Base-by-base conservation (phyloP, 1,140 invertebrate species). In the Leptinotarsa undecemlineata region DNA sequence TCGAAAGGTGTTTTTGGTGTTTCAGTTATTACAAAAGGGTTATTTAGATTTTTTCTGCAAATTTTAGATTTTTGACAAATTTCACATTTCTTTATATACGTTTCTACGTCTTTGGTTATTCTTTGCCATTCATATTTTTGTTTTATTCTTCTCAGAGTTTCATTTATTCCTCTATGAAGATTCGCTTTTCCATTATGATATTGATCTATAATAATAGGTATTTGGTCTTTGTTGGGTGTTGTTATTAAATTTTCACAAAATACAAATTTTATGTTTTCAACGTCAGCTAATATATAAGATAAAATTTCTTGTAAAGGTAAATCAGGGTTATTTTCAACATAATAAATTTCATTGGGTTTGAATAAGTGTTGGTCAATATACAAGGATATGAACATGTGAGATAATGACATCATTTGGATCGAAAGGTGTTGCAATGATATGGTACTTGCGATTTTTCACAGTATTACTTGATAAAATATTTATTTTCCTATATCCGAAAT, bases 1-100 rank as follows among this genome's bases (percentile, higher is more conserved):
- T 73, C 71, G 48, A 73, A 76, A 60, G 74, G 70, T 42, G 71
- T 67, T 67, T 57, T 75, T 15, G 62, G 48, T 4, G 69, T 75
- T 71, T 75, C 68, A 15, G 74, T 75, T 42, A 72, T 51, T 3
- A 75, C 74, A 14, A 75, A 48, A 33, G 74, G 69, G 15, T 23
- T 51, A 47, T 51, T 72, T 60, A 76, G 33, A 48, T 70, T 76
- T 73, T 74, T 73, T 33, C 72, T n/a, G 48, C 68, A 74, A n/a
- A 71, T 48, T 74, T 76, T 72, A 21, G 63, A 21, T 69, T 76
- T 76, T 69, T 76, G 71, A 72, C 71, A 76, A 23, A 57, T 76
- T 76, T 76, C 64, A 33, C 74, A 76, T 51, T 48, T n/a, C 67
- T 72, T 66, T 0, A 71, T 67, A 51, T 48, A 68, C 15, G 60